Evolutionary conservation across 2,113 vertebrate species (phyloP).

Genomic region (Osmerus eperlanus): DNA sequence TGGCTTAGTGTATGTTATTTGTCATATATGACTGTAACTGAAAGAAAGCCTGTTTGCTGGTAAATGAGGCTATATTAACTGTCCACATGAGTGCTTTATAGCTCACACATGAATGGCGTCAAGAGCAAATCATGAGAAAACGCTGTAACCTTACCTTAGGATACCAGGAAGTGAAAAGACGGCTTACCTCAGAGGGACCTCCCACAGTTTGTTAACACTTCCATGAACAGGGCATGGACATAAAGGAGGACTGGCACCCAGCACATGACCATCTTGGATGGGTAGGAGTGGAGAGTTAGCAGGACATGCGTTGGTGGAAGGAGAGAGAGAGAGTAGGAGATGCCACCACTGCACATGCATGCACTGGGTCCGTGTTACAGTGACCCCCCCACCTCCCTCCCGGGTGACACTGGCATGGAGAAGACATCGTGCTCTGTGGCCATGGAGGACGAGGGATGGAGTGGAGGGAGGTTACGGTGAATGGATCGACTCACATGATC

Average conservation of each 20-base stretch:
- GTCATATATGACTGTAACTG: too few species aligned
- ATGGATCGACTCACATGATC: slow-evolving; percentile 73
- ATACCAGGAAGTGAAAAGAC: slow-evolving; percentile 20
- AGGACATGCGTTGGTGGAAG: slow-evolving; percentile 56
- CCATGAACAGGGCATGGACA: slow-evolving; percentile 48
- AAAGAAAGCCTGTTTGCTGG: too few species aligned
- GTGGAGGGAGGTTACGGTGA: slow-evolving; percentile 74
- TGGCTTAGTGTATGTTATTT: too few species aligned
- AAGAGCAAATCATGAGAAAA: not conserved
- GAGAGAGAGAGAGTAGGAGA: slow-evolving; percentile 28
- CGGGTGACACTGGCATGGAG: slow-evolving; percentile 89
- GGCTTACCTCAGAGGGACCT: slow-evolving; percentile 59
- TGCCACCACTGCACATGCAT: slow-evolving; percentile 28
- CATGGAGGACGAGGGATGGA: slow-evolving; percentile 70
- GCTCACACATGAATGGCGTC: not conserved
- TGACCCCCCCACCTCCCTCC: slow-evolving; percentile 29
- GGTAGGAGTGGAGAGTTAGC: slow-evolving; percentile 62
- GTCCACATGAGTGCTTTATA: too few species aligned
- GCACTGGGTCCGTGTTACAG: slow-evolving; percentile 57
- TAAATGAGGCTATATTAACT: too few species aligned
- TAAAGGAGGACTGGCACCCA: slow-evolving; percentile 39
- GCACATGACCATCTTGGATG: slow-evolving; percentile 71
- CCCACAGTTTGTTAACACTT: slow-evolving; percentile 36
- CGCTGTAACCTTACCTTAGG: slow-evolving; percentile 52
- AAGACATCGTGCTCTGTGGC: slow-evolving; percentile 90